phyloP scores from a whole-genome alignment of 2,888 invertebrate species.

The Ochlodes sylvanus region DNA sequence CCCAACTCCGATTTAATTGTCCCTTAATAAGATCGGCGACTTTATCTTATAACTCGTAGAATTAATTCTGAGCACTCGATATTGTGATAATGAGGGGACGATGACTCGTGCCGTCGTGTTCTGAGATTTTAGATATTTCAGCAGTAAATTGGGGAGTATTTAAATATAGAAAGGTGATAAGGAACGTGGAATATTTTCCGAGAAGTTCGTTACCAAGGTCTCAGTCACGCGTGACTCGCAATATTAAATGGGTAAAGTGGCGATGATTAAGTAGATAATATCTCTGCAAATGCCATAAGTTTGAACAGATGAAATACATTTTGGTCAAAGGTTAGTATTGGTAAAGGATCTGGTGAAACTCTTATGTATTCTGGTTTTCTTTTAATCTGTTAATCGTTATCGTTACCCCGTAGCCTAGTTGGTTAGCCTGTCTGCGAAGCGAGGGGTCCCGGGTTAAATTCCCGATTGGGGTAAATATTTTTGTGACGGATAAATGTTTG shows the following conservation, averaged over 20 bases:
- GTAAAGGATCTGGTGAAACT: no score
- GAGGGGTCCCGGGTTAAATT: no score
- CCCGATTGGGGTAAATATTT: no score
- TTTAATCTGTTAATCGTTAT: no score
- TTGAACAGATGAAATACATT: no score
- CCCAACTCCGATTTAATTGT: slow-evolving; percentile 46
- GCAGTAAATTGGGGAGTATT: not conserved
- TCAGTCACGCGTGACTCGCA: not conserved
- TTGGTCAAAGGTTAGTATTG: no score
- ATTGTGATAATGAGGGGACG: slow-evolving; percentile 25
- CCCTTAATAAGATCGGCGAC: slow-evolving; percentile 43
- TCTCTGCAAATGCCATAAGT: no score
- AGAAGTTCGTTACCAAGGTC: not conserved
- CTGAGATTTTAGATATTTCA: slow-evolving; percentile 2
- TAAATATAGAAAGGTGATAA: not conserved
- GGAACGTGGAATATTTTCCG: not conserved
- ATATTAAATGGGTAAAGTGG: not conserved
- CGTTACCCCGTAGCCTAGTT: no score
- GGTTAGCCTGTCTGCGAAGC: no score
- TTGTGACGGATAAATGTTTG: no score
- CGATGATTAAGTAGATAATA: no score
- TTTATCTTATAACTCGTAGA: slow-evolving; percentile 39
- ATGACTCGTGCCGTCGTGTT: slow-evolving; percentile 3
- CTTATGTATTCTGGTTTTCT: no score
- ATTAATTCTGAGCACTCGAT: slow-evolving; percentile 40